phyloP scores from a whole-genome alignment of 2,888 invertebrate species.

The Hoplodrina ambigua region DNA sequence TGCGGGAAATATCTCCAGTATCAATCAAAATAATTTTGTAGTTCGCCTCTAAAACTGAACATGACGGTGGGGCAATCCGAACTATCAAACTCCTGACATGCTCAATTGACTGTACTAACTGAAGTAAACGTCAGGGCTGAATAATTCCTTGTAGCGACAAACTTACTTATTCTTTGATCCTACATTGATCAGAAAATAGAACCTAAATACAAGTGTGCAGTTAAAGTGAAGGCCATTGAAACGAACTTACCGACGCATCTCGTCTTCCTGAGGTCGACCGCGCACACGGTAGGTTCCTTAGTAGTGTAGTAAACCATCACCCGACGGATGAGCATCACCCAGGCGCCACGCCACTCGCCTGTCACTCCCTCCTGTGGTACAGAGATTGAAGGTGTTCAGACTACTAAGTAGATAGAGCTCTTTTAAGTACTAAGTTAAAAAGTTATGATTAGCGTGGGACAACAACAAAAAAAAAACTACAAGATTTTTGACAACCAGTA shows the following conservation, averaged over 20 bases:
- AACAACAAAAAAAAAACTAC: no score
- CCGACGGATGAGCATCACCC: conserved; percentile 93
- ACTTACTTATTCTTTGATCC: no score
- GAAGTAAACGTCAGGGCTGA: background rate
- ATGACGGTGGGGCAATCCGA: background rate
- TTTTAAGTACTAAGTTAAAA: no score
- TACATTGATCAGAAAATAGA: no score
- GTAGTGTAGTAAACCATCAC: conserved; percentile 91
- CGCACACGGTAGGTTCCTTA: conserved; percentile 88
- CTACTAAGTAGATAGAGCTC: background rate
- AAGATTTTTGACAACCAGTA: no score
- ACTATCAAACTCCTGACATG: background rate
- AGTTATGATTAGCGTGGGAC: no score
- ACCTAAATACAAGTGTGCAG: background rate
- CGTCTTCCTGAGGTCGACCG: conserved; percentile 95
- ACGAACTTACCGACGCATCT: conserved; percentile 93
- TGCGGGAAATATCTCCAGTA: background rate
- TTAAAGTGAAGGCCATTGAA: background rate
- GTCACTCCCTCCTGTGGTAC: conserved; percentile 92
- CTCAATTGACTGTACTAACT: background rate
- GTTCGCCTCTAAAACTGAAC: background rate
- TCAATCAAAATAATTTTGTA: background rate
- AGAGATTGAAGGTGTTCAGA: conserved; percentile 25
- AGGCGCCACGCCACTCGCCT: conserved; percentile 94
- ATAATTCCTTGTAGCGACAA: no score